Conservation (phyloP, 2,888 invertebrate species). For the Brassicogethes aeneus region DNA sequence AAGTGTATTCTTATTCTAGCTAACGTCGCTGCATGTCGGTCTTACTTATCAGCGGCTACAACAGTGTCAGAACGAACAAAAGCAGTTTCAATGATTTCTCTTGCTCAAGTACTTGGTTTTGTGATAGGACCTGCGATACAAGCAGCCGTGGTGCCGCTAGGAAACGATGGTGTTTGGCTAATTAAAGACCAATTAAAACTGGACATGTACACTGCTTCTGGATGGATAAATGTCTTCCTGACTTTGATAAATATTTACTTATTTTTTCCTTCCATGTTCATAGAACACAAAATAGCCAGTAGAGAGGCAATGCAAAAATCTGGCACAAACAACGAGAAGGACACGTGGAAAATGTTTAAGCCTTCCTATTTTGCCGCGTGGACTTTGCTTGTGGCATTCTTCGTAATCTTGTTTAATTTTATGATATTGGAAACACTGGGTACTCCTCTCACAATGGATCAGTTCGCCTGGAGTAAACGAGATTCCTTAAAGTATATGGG, state of each 20-base stretch:
- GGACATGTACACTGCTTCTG: conserved; percentile 82
- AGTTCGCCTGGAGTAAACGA: conserved; percentile 75
- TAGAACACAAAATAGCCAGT: conserved; percentile 68
- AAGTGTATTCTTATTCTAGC: too few species aligned
- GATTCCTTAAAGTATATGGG: conserved; percentile 76
- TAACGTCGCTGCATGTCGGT: conserved; percentile 74
- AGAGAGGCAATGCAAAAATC: conserved; percentile 69
- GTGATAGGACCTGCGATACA: conserved; percentile 79
- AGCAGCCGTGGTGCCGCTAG: conserved; percentile 70
- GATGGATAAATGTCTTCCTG: conserved; percentile 74
- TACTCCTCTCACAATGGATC: conserved; percentile 79
- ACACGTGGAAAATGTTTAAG: conserved; percentile 60
- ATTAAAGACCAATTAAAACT: conserved; percentile 50
- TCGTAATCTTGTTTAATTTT: conserved; percentile 79
- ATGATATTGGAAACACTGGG: conserved; percentile 81
- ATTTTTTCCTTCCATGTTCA: conserved; percentile 67
- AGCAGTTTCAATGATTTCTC: conserved; percentile 73
- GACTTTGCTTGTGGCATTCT: conserved; percentile 72
- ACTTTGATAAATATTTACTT: conserved; percentile 63
- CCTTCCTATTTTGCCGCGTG: conserved; percentile 70
- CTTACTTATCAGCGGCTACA: conserved; percentile 81
- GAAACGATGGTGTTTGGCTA: conserved; percentile 51
- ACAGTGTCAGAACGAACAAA: conserved; percentile 67
- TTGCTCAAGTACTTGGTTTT: conserved; percentile 81
- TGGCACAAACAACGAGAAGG: conserved; percentile 63